Evolutionary conservation across 2,888 invertebrate species (phyloP).

Genomic region (Meghimatium bilineatum): DNA sequence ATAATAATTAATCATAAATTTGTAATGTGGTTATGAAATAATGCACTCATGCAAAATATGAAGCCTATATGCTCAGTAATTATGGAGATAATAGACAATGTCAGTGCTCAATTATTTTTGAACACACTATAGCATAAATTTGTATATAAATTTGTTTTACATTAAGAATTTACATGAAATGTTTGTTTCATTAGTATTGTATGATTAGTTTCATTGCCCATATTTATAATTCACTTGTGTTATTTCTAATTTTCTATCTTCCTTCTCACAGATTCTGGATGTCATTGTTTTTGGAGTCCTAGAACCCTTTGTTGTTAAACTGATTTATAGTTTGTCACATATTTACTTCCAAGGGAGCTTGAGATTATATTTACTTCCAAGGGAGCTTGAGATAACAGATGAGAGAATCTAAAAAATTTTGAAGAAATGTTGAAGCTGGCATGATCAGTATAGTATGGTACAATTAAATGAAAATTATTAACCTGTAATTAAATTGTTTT

Average conservation of each 20-base stretch:
- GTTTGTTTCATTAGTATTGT: neutral
- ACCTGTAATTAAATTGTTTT: neutral
- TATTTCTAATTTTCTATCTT: neutral
- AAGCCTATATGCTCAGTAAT: too few species aligned
- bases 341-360: too few species aligned
- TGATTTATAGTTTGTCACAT: neutral
- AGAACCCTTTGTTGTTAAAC: slow-evolving; percentile 7
- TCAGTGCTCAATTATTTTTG: too few species aligned
- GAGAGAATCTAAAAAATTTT: neutral
- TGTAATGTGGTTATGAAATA: too few species aligned
- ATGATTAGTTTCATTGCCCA: neutral
- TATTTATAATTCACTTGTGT: neutral
- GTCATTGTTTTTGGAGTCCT: slow-evolving; percentile 21
- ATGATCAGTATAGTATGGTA: neutral
- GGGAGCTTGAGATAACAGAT: slow-evolving; percentile 18
- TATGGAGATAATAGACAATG: too few species aligned
- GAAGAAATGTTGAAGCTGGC: slow-evolving; percentile 3
- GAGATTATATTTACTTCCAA: slow-evolving; percentile 6
- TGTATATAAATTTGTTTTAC: neutral
- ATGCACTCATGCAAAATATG: too few species aligned
- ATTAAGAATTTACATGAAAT: neutral
- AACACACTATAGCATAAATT: too few species aligned
- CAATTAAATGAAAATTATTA: neutral
- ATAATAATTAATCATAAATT: too few species aligned
- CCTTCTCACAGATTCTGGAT: neutral